phyloP scores from a whole-genome alignment of 1,140 invertebrate genomes.

The Sinonovacula constricta region DNA sequence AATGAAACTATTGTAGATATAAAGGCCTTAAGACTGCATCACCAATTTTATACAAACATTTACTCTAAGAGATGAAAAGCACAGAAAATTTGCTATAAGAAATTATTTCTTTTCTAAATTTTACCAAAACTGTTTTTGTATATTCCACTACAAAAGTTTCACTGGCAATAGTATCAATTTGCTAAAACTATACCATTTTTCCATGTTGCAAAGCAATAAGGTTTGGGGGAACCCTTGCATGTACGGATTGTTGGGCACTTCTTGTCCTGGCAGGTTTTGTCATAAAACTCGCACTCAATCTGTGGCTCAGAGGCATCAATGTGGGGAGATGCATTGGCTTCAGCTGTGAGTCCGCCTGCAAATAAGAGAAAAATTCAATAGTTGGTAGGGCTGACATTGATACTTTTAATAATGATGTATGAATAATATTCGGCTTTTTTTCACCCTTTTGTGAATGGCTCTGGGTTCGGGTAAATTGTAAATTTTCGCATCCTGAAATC shows the following conservation, averaged over 20 bases:
- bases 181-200: constrained; percentile 40
- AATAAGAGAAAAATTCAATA: background rate
- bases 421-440: background rate
- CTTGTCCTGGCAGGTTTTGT: constrained; percentile 12
- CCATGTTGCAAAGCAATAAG: constrained; percentile 48
- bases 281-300: constrained; percentile 26
- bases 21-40: background rate
- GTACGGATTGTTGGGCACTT: constrained; percentile 6
- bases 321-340: constrained; percentile 26
- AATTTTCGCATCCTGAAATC: too few species aligned
- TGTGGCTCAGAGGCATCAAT: background rate
- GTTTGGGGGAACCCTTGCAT: constrained; percentile 35
- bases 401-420: too few species aligned
- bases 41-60: background rate
- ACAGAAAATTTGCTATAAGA: background rate
- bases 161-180: background rate
- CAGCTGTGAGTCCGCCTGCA: constrained; percentile 38
- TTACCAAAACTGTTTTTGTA: background rate
- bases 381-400: background rate
- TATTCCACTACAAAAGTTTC: background rate
- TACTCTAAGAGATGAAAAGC: background rate
- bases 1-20: background rate
- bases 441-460: background rate
- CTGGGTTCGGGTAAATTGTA: background rate
- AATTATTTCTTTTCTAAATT: background rate